Base-by-base conservation (phyloP, 2,888 invertebrate species). In the Fragum fragum region DNA sequence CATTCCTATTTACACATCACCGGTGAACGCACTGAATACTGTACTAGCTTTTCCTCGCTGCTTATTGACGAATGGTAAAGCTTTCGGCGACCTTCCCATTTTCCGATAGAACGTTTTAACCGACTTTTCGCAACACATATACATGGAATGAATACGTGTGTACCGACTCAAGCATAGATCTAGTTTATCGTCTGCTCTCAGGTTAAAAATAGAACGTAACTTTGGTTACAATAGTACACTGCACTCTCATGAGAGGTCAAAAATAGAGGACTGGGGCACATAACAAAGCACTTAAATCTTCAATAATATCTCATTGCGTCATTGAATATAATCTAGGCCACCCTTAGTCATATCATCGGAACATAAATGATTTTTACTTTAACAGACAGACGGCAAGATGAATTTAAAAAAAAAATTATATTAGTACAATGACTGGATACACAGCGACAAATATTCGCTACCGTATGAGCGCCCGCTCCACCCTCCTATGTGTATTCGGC, bases 201-300 rank as follows among this genome's bases (percentile, higher is more conserved):
- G 47, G 47, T n/a, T 47, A 47, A 47, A 47, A 47, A 47, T 47
- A 47, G 47, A 47, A 47, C 18, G 61, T 61, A 29, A 6, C 61
- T 61, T 29, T 61, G 61, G 61, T 32, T 29, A 61, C 61, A 23
- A 61, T 23, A 61, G 61, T 61, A 26, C 61, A 29, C 18, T 61
- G 61, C 61, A 61, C 61, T 61, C 61, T 61, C 14, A 6, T 7
- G 61, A 29, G 61, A 28, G 32, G 61, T 61, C n/a, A 61, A n/a
- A 61, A 47, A 47, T 47, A n/a, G 47, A 14, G 47, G 14, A 47
- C 47, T 47, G 47, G 47, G 47, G 47, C 47, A 14, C n/a, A 47
- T 14, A 47, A 47, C 47, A 47, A 47, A 47, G 47, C 47, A 36
- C 32, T 36, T 9, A 9, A 9, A 36, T 36, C 32, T 36, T 36